Conservation (phyloP, 2,888 invertebrate species). For the Sinotaia quadrata region DNA sequence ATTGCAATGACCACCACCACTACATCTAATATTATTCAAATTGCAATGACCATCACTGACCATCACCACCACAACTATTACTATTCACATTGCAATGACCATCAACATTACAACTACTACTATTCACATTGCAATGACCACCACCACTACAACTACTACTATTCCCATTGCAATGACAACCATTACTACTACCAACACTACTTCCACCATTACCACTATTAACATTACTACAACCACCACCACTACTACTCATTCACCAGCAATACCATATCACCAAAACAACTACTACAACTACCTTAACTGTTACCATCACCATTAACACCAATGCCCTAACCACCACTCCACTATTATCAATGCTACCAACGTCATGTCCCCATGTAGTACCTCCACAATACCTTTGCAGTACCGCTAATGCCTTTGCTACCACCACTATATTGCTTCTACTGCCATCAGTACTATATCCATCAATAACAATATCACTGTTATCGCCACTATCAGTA, state of each 20-base stretch:
- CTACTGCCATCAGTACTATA: too few relatives aligned
- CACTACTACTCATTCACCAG: constrained; percentile 14
- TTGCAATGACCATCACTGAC: background rate
- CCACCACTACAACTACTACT: background rate
- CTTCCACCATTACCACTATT: background rate
- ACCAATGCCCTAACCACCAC: constrained; percentile 10
- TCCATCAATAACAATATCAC: too few relatives aligned
- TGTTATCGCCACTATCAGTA: too few relatives aligned
- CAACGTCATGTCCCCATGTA: background rate
- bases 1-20: constrained; percentile 2
- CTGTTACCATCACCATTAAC: constrained; percentile 11
- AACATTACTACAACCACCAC: background rate
- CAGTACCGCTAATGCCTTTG: too few relatives aligned
- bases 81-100: background rate
- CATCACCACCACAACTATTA: constrained; percentile 8
- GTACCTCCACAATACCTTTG: background rate
- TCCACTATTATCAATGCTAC: constrained; percentile 11
- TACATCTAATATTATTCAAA: background rate
- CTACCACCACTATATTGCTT: too few relatives aligned
- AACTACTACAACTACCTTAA: constrained; percentile 9
- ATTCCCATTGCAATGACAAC: background rate
- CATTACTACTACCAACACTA: background rate
- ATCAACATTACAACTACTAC: constrained; percentile 1
- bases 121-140: background rate
- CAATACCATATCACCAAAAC: constrained; percentile 3